phyloP scores from a whole-genome alignment of 2,797 vertebrate species.

The Pelochelys cantorii region DNA sequence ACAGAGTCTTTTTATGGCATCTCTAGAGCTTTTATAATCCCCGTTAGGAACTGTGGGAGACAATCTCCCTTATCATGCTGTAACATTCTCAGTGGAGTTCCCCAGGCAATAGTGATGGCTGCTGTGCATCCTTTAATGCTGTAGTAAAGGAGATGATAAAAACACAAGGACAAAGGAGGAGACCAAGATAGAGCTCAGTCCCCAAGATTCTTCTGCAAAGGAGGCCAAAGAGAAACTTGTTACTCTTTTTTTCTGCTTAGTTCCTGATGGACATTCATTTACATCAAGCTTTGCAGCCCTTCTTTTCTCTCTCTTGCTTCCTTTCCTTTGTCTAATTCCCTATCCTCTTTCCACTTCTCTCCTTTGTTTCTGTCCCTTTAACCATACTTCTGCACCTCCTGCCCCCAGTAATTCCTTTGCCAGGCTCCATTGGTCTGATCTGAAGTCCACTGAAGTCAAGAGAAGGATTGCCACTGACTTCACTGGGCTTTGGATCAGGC shows the following conservation, averaged over 20 bases:
- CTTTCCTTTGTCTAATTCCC: not conserved
- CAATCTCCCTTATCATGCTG: not conserved
- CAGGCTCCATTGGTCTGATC: not conserved
- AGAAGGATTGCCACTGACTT: not conserved
- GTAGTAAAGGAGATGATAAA: not conserved
- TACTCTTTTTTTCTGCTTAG: not conserved
- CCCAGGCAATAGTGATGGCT: not conserved
- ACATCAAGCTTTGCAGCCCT: not conserved
- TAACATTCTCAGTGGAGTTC: not conserved
- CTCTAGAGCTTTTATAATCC: not conserved
- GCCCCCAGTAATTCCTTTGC: not conserved
- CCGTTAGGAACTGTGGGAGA: not conserved
- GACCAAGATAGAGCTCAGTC: not conserved
- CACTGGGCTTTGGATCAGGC: not conserved
- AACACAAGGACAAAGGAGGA: not conserved
- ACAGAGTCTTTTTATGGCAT: not conserved
- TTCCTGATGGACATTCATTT: not conserved
- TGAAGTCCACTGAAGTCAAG: not conserved
- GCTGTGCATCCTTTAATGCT: not conserved
- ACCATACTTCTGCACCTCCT: rapidly evolving
- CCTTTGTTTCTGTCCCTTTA: not conserved
- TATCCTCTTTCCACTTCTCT: not conserved
- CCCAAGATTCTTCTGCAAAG: not conserved
- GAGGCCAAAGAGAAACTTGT: not conserved
- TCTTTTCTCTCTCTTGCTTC: not conserved